phyloP scores from a whole-genome alignment of 2,888 invertebrate species.

The Drosophila suboccidentalis region DNA sequence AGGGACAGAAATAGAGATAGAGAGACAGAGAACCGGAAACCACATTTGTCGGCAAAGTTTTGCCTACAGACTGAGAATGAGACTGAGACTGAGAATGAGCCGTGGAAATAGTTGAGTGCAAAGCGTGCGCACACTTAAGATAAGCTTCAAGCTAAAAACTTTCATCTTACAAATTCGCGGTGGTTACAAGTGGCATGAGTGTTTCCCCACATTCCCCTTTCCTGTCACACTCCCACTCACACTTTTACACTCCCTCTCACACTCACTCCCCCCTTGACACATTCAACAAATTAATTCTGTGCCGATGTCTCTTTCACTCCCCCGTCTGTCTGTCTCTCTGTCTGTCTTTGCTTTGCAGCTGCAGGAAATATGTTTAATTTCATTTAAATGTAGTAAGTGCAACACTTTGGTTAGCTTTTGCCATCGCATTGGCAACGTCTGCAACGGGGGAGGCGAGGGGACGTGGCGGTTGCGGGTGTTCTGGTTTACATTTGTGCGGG shows the following conservation, averaged over 20 bases:
- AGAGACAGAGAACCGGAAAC: slow-evolving; percentile 60
- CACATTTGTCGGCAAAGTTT: slow-evolving; percentile 69
- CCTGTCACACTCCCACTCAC: background rate
- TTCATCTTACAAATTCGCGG: slow-evolving; percentile 76
- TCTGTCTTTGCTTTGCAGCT: slow-evolving; percentile 55
- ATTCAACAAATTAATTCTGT: slow-evolving; percentile 77
- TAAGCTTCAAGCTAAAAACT: slow-evolving; percentile 77
- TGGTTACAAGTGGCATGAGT: slow-evolving; percentile 1
- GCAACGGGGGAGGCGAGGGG: background rate
- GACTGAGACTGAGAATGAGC: background rate
- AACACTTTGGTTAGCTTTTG: slow-evolving; percentile 76
- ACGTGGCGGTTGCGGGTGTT: slow-evolving; percentile 18
- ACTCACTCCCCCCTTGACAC: slow-evolving; percentile 38
- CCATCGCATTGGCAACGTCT: slow-evolving; percentile 8
- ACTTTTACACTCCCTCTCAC: background rate
- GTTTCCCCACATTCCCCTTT: background rate
- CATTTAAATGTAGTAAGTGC: slow-evolving; percentile 78
- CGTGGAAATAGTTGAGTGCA: slow-evolving; percentile 74
- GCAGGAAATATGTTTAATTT: slow-evolving; percentile 79
- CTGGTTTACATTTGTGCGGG: slow-evolving; percentile 36
- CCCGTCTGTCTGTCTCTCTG: slow-evolving; percentile 14
- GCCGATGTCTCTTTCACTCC: slow-evolving; percentile 43
- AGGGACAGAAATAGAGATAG: slow-evolving; percentile 8
- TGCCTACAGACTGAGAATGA: slow-evolving; percentile 42
- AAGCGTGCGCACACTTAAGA: slow-evolving; percentile 79